Base-by-base conservation (phyloP, 2,888 invertebrate species). In the Frankliniella intonsa region DNA sequence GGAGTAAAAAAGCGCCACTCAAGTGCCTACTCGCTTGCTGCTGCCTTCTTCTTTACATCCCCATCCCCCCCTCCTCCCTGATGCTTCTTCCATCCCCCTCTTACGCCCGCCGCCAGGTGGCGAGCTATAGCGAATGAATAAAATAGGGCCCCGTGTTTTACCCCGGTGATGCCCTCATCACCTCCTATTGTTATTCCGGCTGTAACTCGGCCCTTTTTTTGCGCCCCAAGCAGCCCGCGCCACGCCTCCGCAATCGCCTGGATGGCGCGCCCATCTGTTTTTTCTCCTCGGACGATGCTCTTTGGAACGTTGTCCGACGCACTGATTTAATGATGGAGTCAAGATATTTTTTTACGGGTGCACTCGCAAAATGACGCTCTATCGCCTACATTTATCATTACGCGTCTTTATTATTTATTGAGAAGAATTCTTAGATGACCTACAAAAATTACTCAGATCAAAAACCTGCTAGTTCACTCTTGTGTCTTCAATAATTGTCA, bases 171-270 rank as follows among this genome's bases (percentile, higher is more conserved):
- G 55, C 55, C 55, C 22, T 76, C 69, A 25, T 76, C 69, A 76
- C 69, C 69, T 76, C 69, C 69, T 76, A 76, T 76, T 76, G 25
- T 76, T 76, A 76, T 76, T 76, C 69, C 69, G 11, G 12, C 22
- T 25, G 69, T 12, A 25, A 1, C 69, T 76, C 69, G 11, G 10
- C 69, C 69, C 8, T 76, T 69, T 76, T 76, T 25, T 76, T 25
- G 38, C 38, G 3, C 38, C 38, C 38, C 38, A 38, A 38, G 38
- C 5, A 38, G 38, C 5, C 38, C 55, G 11, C 55, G 22, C 69
- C 69, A 22, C 69, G 22, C 10, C 69, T 1, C 55, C 55, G 55
- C 17, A 55, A 55, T 19, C 17, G 17, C 55, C 19, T 55, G 55
- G 17, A 55, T 55, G 55, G 55, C 38, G 38, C 38, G 38, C 38